These are phyloP conservation scores for Cirrhinus mrigala DNA, from an alignment of 2,797 vertebrate genomes.

Conservation along the genomic window DNA sequence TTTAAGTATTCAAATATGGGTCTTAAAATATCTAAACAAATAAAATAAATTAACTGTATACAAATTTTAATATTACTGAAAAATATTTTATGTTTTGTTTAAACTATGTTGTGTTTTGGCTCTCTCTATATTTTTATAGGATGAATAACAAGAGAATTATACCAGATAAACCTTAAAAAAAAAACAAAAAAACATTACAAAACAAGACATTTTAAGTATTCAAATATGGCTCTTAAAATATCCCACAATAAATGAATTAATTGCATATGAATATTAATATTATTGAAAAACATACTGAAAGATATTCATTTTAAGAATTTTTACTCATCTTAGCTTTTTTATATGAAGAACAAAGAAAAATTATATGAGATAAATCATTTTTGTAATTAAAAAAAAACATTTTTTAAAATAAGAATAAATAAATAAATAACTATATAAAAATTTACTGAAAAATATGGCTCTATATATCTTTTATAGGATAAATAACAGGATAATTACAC, in stretches of 20 bases:
- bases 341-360: not conserved
- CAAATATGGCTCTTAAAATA: not conserved
- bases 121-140: not conserved
- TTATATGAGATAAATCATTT: not conserved
- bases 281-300: not conserved
- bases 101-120: too few relatives aligned
- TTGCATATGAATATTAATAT: not conserved
- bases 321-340: too few relatives aligned
- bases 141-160: not conserved
- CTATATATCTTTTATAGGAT: not conserved
- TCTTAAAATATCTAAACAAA: not conserved
- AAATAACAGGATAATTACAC: not conserved
- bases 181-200: not conserved
- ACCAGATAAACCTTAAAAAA: too few relatives aligned
- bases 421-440: too few relatives aligned
- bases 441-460: not conserved
- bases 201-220: not conserved
- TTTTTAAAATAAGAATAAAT: too few relatives aligned
- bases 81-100: too few relatives aligned
- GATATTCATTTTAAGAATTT: too few relatives aligned
- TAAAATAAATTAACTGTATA: too few relatives aligned
- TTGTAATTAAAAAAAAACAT: not conserved
- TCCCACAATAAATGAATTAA: not conserved
- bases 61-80: too few relatives aligned
- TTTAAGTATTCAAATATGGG: not conserved